phyloP scores from a whole-genome alignment of 2,113 vertebrate species.

The Nerophis ophidion region DNA sequence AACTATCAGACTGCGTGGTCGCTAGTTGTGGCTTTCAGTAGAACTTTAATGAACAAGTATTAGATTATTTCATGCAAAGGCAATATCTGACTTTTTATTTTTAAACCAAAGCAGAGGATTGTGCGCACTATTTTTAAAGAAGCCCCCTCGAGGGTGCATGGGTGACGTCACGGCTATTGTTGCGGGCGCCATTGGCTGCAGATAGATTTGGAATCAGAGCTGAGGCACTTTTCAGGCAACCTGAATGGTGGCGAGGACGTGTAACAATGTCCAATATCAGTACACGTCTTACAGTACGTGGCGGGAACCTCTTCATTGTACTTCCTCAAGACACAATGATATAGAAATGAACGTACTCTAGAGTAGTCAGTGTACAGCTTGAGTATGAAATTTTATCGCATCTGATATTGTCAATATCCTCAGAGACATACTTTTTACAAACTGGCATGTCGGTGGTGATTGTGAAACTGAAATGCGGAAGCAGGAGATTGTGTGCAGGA shows the following conservation, averaged over 20 bases:
- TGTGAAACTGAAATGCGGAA: too few relatives aligned
- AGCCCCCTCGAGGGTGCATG: constrained; percentile 19
- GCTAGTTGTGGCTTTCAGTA: too few relatives aligned
- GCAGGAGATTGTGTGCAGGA: too few relatives aligned
- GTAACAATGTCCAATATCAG: neutral
- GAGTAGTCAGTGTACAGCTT: too few relatives aligned
- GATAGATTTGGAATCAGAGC: constrained; percentile 29
- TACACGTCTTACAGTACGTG: neutral
- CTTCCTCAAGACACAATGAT: too few relatives aligned
- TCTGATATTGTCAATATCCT: too few relatives aligned
- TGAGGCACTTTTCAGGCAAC: constrained; percentile 12
- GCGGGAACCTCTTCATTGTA: too few relatives aligned
- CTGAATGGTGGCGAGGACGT: neutral
- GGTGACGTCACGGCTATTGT: constrained; percentile 29
- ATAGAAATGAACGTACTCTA: too few relatives aligned
- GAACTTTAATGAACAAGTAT: neutral
- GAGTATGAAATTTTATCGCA: too few relatives aligned
- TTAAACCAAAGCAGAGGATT: constrained; percentile 11
- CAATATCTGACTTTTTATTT: constrained; percentile 8
- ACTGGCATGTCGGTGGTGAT: too few relatives aligned
- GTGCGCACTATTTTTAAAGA: constrained; percentile 37
- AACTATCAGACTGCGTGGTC: too few relatives aligned
- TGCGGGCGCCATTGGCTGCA: constrained; percentile 34
- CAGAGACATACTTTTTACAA: too few relatives aligned
- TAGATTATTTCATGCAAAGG: neutral